phyloP scores from a whole-genome alignment of 2,113 vertebrate genomes.

The Cryptomyrus ogoouensis region DNA sequence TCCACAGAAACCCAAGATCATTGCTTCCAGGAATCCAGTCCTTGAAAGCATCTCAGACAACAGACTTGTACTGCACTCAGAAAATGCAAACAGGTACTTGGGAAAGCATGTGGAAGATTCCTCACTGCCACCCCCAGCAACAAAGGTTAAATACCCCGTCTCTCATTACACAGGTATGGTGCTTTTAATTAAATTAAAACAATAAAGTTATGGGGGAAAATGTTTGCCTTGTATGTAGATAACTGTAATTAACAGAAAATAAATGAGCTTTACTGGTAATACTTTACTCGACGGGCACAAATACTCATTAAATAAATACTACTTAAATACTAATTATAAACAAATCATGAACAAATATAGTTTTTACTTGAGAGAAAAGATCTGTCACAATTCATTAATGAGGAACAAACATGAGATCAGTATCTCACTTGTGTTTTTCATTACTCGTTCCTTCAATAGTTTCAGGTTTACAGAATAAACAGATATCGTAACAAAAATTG shows the following conservation, averaged over 20 bases:
- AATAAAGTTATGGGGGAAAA: neutral
- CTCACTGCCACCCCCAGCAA: conserved; percentile 23
- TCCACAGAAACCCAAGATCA: conserved; percentile 24
- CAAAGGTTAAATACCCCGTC: conserved; percentile 37
- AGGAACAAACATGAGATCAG: neutral
- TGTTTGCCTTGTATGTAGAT: neutral
- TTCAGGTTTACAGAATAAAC: neutral
- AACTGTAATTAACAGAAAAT: neutral
- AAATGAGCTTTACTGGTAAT: neutral
- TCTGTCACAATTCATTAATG: neutral
- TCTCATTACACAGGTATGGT: conserved; percentile 39
- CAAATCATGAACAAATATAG: neutral
- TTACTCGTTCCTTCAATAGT: neutral
- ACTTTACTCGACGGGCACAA: neutral
- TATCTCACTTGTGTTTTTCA: neutral
- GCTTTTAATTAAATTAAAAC: neutral
- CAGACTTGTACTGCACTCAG: neutral
- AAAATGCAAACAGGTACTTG: conserved; percentile 2
- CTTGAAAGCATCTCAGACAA: conserved; percentile 26
- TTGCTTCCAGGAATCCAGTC: conserved; percentile 17
- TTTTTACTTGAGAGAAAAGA: neutral
- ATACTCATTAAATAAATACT: neutral
- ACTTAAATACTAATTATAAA: neutral
- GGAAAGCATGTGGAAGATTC: conserved; percentile 18
- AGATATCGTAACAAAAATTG: neutral